Conservation (phyloP, 2,888 invertebrate species). For the Drosophila suboccidentalis region DNA sequence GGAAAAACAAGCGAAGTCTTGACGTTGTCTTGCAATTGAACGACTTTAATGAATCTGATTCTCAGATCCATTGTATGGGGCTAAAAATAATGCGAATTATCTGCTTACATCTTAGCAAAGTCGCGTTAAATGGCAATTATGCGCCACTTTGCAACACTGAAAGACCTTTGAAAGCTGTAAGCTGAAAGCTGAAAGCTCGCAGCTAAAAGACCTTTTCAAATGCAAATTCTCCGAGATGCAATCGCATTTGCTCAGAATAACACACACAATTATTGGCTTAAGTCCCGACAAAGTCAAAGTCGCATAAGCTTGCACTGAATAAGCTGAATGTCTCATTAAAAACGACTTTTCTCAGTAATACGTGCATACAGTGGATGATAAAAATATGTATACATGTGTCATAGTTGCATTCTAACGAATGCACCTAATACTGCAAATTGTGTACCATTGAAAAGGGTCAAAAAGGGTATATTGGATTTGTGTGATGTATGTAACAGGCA, state of each 20-base stretch:
- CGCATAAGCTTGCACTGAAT: neutral
- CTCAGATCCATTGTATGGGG: neutral
- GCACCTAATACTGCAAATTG: no score
- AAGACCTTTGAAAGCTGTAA: no score
- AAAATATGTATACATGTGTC: no score
- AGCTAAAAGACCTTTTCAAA: neutral
- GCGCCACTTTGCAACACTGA: constrained; percentile 4
- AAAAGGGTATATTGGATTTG: no score
- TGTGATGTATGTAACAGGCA: no score
- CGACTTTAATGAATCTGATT: neutral
- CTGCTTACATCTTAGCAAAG: neutral
- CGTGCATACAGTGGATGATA: neutral
- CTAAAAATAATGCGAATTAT: neutral
- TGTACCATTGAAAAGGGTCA: no score
- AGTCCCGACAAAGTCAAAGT: neutral
- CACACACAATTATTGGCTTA: neutral
- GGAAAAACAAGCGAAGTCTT: neutral
- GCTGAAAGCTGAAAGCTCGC: no score
- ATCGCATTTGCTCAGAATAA: neutral
- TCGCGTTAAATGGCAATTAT: neutral
- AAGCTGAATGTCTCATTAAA: neutral
- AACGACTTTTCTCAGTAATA: neutral
- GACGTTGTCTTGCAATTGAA: neutral
- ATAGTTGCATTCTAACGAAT: no score
- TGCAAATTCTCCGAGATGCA: neutral